Conservation (phyloP, 2,797 vertebrate species). For the Phataginus tetradactyla region DNA sequence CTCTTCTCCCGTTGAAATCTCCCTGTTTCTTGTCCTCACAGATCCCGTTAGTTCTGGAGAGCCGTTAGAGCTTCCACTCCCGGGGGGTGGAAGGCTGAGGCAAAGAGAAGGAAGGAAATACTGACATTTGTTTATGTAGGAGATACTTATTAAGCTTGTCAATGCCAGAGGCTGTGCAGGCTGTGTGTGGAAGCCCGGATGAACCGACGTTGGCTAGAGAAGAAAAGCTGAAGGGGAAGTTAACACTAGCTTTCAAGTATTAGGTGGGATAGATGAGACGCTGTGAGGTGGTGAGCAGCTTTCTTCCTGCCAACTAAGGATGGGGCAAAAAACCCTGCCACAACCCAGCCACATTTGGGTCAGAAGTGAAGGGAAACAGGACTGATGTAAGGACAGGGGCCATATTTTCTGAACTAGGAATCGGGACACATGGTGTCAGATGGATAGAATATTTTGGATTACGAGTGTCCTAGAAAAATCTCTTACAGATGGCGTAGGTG, state of each 20-base stretch:
- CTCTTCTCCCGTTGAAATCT: background rate
- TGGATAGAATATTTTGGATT: conserved; percentile 75
- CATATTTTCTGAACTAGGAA: conserved; percentile 67
- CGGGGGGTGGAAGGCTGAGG: background rate
- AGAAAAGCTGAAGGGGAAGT: background rate
- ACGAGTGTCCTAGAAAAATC: conserved; percentile 66
- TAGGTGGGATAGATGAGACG: background rate
- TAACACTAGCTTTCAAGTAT: background rate
- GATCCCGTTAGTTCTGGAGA: background rate
- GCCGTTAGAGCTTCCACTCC: background rate
- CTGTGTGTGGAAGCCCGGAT: background rate
- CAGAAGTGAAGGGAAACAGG: conserved; percentile 10
- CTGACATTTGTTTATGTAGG: background rate
- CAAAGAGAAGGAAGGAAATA: background rate
- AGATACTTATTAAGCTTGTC: background rate
- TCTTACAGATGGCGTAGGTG: conserved; percentile 73
- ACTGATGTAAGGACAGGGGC: background rate
- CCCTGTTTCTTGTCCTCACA: background rate
- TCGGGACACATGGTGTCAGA: conserved; percentile 70
- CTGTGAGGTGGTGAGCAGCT: background rate
- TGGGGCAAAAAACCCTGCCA: background rate
- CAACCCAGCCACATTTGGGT: background rate
- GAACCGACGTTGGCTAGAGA: background rate
- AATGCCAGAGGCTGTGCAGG: background rate
- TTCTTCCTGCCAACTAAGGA: background rate